Percentiles rank a stretch among this genome's conserved stretches.
Evolutionary conservation across 2,113 vertebrate genomes (phyloP).

Genomic region (Paraplagusia blochii): DNA sequence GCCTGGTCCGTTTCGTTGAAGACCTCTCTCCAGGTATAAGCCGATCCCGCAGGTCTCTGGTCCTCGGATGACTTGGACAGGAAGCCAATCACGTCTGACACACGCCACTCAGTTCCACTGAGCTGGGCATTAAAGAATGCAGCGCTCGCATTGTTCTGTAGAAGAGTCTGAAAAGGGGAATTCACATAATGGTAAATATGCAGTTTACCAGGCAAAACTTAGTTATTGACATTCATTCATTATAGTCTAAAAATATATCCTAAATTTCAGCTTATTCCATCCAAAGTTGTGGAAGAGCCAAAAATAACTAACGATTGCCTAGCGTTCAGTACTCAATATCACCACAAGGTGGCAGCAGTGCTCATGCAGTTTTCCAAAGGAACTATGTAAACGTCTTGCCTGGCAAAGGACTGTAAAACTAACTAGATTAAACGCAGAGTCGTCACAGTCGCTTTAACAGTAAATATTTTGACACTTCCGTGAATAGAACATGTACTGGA

Average conservation of each 20-base stretch:
- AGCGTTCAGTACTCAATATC: background rate
- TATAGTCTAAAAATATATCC: no score
- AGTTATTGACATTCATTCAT: no score
- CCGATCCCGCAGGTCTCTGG: constrained; percentile 59
- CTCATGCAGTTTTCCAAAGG: background rate
- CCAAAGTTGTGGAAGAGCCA: no score
- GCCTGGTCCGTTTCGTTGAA: constrained; percentile 92
- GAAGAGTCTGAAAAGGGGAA: constrained; percentile 75
- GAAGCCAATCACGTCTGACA: constrained; percentile 82
- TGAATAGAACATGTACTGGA: background rate
- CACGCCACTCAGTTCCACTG: constrained; percentile 80
- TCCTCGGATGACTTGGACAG: constrained; percentile 83
- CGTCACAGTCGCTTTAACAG: background rate
- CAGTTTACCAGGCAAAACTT: no score
- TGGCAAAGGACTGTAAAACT: background rate
- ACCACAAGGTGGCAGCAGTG: constrained; percentile 53
- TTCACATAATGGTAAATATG: no score
- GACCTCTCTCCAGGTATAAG: constrained; percentile 87
- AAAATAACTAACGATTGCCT: no score
- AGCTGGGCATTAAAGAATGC: constrained; percentile 79
- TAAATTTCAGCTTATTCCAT: no score
- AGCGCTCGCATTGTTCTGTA: constrained; percentile 82
- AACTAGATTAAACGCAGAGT: background rate
- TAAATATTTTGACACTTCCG: background rate
- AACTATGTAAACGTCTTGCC: background rate